Conservation (phyloP, 2,113 vertebrate genomes). For the Sebastes fasciatus region DNA sequence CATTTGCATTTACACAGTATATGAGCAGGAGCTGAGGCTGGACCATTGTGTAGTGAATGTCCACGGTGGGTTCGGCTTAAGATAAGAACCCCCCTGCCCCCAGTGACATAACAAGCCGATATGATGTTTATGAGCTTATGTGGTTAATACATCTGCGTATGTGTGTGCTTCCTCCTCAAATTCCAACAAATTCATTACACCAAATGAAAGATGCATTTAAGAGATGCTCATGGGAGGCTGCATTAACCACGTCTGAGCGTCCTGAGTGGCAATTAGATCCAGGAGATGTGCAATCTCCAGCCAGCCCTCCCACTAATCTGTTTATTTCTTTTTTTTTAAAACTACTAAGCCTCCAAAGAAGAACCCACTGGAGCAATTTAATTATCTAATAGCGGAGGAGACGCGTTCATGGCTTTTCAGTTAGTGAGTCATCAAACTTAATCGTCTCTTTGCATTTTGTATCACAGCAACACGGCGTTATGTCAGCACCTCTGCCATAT, state of each 20-base stretch:
- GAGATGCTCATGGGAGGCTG: neutral
- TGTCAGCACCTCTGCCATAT: neutral
- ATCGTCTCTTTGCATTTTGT: slow-evolving; percentile 8
- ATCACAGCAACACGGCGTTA: slow-evolving; percentile 20
- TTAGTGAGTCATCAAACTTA: slow-evolving; percentile 10
- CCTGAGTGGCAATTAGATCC: slow-evolving; percentile 5
- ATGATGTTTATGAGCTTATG: neutral
- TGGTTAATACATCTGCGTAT: neutral
- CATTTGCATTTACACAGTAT: neutral
- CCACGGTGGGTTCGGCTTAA: neutral
- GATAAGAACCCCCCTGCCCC: neutral
- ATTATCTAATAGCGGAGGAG: slow-evolving; percentile 11
- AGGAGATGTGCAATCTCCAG: slow-evolving; percentile 2
- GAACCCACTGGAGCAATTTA: slow-evolving; percentile 2
- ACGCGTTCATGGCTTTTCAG: slow-evolving; percentile 16
- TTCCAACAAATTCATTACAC: neutral
- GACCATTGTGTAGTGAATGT: neutral
- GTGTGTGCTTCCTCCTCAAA: neutral
- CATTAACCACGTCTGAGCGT: neutral
- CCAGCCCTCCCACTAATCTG: slow-evolving; percentile 8
- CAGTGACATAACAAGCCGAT: neutral
- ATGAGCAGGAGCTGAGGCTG: neutral
- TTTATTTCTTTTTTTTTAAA: slow-evolving; percentile 22
- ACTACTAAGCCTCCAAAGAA: slow-evolving; percentile 15
- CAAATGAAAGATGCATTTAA: neutral